These are phyloP conservation scores for Steinernema carpocapsae DNA, from an alignment of 2,888 invertebrate species.

Conservation along the genomic window DNA sequence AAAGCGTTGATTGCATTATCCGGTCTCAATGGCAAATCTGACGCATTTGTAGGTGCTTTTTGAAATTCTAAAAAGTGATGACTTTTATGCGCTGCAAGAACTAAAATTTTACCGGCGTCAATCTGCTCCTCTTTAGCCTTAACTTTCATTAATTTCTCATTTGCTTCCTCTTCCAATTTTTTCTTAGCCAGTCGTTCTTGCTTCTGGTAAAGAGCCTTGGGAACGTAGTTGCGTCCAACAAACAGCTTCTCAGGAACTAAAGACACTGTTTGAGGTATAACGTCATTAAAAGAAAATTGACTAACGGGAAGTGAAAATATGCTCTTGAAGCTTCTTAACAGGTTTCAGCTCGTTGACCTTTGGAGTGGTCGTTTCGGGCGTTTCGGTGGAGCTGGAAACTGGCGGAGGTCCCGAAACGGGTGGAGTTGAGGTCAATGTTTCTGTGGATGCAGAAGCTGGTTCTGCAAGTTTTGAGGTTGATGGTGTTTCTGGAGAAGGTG, in stretches of 20 bases:
- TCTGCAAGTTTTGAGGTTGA: too few relatives aligned
- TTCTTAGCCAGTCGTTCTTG: conserved; percentile 9
- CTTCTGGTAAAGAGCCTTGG: neutral
- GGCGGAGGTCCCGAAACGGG: too few relatives aligned
- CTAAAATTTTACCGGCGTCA: neutral
- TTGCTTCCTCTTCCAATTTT: conserved; percentile 7
- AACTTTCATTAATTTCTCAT: neutral
- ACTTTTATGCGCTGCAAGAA: too few relatives aligned
- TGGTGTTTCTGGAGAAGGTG: too few relatives aligned
- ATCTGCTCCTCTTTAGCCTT: neutral
- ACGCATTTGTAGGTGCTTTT: too few relatives aligned
- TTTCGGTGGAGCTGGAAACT: neutral
- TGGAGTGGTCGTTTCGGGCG: neutral
- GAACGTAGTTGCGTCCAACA: conserved; percentile 17
- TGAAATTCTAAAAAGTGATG: too few relatives aligned
- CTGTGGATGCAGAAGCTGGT: too few relatives aligned
- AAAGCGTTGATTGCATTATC: too few relatives aligned
- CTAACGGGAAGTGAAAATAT: conserved; percentile 6
- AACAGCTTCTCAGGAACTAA: conserved; percentile 4
- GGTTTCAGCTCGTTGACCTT: neutral
- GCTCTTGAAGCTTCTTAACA: neutral
- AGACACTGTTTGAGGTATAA: neutral
- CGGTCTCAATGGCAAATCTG: too few relatives aligned
- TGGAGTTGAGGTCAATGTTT: too few relatives aligned
- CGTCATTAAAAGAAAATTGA: neutral